Percentiles rank a stretch among this genome's conserved stretches.
phyloP scores from a whole-genome alignment of 2,113 vertebrate genomes.

The Amphilophus citrinellus region DNA sequence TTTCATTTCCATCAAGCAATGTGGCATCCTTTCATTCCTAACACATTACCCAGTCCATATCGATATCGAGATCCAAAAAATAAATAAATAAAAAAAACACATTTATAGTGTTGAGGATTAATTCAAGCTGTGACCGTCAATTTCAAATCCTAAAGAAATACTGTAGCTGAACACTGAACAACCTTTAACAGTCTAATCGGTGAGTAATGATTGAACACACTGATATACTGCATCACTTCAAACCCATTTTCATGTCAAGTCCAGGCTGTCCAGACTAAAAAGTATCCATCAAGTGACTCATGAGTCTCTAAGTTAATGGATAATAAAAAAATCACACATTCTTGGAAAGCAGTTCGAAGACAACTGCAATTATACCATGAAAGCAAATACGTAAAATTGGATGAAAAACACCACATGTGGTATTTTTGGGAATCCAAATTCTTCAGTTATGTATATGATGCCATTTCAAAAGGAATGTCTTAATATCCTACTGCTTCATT shows the following conservation, averaged over 20 bases:
- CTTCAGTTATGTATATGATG: neutral
- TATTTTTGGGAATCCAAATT: neutral
- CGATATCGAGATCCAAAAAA: neutral
- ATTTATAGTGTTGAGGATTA: neutral
- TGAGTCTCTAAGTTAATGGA: neutral
- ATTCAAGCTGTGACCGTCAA: neutral
- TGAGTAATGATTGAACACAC: neutral
- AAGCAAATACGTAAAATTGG: neutral
- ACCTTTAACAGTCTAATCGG: neutral
- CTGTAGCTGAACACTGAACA: neutral
- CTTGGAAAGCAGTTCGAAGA: neutral
- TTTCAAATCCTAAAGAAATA: neutral
- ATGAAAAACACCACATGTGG: neutral
- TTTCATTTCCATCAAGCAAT: too few relatives aligned
- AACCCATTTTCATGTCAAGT: neutral
- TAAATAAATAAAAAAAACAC: neutral
- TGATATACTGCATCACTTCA: neutral
- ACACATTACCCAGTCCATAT: too few relatives aligned
- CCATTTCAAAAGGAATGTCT: neutral
- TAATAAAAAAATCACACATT: neutral
- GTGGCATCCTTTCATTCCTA: too few relatives aligned
- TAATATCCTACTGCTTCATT: neutral
- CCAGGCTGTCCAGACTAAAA: neutral
- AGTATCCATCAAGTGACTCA: neutral
- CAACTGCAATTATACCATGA: neutral